Evolutionary conservation across 2,888 invertebrate genomes (phyloP), one percentile per base, ranked within the genome.

Genomic region (Muscina levida): DNA sequence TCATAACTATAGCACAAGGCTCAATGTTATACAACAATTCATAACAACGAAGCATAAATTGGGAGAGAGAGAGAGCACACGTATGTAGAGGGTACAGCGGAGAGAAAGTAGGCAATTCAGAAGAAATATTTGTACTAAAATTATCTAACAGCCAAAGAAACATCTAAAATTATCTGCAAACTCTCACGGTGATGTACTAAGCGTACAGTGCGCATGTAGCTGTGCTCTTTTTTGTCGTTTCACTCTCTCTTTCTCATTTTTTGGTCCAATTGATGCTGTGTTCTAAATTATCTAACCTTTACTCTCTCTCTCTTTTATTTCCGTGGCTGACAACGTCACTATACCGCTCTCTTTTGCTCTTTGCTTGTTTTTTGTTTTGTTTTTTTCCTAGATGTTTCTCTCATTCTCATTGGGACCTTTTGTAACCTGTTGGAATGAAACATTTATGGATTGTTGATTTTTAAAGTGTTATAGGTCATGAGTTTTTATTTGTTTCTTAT

Each of bases 401-500:
- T 51, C 10, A 3, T 0, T 57, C 37, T 6, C 13, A 1, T 22
- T 15, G 13, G 3, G 3, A n/a, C 5, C 57, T n/a, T 37, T 22
- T 57, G 26, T 62, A 66, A 77, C 59, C 57, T 26, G 42, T 31
- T 56, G 67, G 62, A 72, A 74, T 74, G 39, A 77, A 77, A 77
- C 67, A 72, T 72, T 80, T 74, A 81, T 56, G 77, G 74, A 77
- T 74, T 81, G 77, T 77, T 81, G 77, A 81, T 81, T 81, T 81
- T 70, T 67, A 44, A 77, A 77, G 74, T 77, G 81, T 81, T 77
- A 81, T 74, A 81, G 81, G 81, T 81, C 81, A 81, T 74, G 81
- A 74, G 77, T 59, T 72, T 80, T 74, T 77, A 77, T 72, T 81
- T 67, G 62, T 62, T 77, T 62, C 51, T 77, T 62, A 59, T 53